phyloP scores from a whole-genome alignment of 2,113 vertebrate species.

The Laticauda laticaudata region DNA sequence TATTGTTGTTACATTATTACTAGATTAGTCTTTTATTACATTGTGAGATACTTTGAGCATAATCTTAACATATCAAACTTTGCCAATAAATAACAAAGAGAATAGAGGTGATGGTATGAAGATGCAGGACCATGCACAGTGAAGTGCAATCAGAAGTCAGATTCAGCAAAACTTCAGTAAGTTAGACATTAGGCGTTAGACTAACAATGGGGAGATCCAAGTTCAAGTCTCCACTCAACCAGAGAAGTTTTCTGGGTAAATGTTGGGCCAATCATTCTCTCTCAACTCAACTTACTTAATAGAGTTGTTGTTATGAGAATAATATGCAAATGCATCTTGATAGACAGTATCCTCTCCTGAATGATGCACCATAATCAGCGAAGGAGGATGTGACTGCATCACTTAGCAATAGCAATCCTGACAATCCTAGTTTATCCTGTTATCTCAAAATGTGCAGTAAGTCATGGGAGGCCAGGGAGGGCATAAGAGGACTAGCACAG shows the following conservation, averaged over 20 bases:
- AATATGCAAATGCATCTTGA: neutral
- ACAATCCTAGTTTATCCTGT: neutral
- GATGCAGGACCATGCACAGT: neutral
- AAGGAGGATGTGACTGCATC: neutral
- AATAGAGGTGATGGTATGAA: neutral
- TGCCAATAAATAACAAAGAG: neutral
- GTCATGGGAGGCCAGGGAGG: neutral
- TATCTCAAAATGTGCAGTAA: neutral
- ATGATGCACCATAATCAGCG: neutral
- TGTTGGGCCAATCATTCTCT: neutral
- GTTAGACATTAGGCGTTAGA: neutral
- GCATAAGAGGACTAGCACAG: neutral
- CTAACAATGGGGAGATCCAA: neutral
- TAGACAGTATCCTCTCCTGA: neutral
- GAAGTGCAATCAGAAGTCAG: neutral
- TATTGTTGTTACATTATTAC: neutral
- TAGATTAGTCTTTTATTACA: neutral
- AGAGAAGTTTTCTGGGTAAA: neutral
- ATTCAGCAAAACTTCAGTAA: neutral
- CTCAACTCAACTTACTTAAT: neutral
- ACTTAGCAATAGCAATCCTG: neutral
- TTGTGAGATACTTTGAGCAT: neutral
- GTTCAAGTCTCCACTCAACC: neutral
- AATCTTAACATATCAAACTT: neutral
- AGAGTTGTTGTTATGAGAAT: neutral